A percentile compares a stretch with the other conserved stretches of the same genome.
These are phyloP conservation scores for Gymnoscelis rufifasciata DNA, from an alignment of 2,888 invertebrate genomes.

Conservation along the genomic window DNA sequence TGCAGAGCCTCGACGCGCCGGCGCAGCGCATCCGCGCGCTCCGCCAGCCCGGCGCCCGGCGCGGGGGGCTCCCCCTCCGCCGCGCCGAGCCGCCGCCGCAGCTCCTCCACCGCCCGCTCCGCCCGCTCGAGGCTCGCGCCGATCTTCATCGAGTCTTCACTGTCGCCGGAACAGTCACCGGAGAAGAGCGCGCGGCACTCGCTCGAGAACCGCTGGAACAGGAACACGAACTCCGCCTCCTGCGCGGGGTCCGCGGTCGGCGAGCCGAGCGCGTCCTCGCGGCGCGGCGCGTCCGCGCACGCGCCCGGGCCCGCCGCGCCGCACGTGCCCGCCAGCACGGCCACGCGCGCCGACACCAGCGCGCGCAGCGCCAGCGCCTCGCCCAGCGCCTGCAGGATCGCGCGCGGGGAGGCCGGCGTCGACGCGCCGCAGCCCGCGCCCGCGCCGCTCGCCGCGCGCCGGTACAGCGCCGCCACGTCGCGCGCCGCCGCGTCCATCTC, in stretches of 20 bases:
- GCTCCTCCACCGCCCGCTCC: conserved; percentile 67
- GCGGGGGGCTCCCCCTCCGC: conserved; percentile 21
- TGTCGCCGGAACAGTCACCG: conserved; percentile 77
- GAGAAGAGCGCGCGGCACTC: conserved; percentile 81
- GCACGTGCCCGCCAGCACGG: conserved; percentile 81
- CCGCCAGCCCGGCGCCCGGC: conserved; percentile 36
- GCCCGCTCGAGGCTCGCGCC: conserved; percentile 74
- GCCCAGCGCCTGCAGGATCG: conserved; percentile 42
- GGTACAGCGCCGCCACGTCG: conserved; percentile 83
- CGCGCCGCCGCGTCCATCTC: conserved; percentile 85
- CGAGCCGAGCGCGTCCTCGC: conserved; percentile 61
- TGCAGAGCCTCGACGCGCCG: conserved; percentile 71
- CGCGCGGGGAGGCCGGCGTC: conserved; percentile 51
- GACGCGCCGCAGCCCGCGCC: conserved; percentile 56
- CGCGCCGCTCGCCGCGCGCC: conserved; percentile 73
- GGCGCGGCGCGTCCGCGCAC: conserved; percentile 35
- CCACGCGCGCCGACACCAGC: conserved; percentile 86
- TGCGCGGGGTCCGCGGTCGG: conserved; percentile 78
- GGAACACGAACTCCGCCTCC: conserved; percentile 83
- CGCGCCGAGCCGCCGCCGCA: conserved; percentile 53
- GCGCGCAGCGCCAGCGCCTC: conserved; percentile 49
- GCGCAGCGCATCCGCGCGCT: conserved; percentile 66
- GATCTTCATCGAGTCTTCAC: conserved; percentile 78
- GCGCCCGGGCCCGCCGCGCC: conserved; percentile 45
- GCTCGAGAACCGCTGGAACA: conserved; percentile 81